Percentiles rank a stretch among this genome's conserved stretches.
phyloP scores from a whole-genome alignment of 64 coral and sea anemone species.

The Actinia tenebrosa region DNA sequence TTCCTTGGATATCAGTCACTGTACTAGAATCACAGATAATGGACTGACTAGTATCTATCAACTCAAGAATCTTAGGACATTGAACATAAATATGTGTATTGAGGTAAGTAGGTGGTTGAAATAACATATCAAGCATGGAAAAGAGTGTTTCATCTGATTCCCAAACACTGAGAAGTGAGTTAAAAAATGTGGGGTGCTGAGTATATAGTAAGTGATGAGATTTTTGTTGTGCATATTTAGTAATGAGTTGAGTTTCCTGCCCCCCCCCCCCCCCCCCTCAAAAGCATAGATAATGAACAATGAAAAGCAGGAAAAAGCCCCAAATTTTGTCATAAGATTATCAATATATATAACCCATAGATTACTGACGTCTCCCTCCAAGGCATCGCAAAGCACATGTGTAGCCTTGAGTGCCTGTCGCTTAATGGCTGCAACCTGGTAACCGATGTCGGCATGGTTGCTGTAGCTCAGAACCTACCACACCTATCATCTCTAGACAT shows the following conservation, averaged over 20 bases:
- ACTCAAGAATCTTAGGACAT: constrained; percentile 44
- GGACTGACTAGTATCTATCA: constrained; percentile 55
- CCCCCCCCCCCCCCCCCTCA: no score
- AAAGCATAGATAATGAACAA: no score
- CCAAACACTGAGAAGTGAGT: no score
- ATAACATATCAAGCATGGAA: no score
- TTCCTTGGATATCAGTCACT: constrained; percentile 78
- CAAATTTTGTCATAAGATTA: background rate
- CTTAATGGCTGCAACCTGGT: constrained; percentile 64
- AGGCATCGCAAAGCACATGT: constrained; percentile 38
- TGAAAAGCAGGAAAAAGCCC: no score
- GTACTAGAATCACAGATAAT: constrained; percentile 75
- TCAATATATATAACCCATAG: constrained; percentile 31
- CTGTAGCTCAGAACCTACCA: constrained; percentile 46
- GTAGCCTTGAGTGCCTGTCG: constrained; percentile 41
- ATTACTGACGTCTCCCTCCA: constrained; percentile 60
- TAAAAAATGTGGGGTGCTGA: no score
- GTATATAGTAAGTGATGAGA: no score
- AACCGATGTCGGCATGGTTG: constrained; percentile 56
- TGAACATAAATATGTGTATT: constrained; percentile 89
- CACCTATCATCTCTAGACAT: constrained; percentile 55
- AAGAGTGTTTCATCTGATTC: no score
- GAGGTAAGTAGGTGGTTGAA: constrained; percentile 30
- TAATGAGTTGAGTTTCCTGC: no score
- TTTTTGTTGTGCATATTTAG: no score